phyloP scores from a whole-genome alignment of 1,140 invertebrate species.

The Tribolium castaneum region DNA sequence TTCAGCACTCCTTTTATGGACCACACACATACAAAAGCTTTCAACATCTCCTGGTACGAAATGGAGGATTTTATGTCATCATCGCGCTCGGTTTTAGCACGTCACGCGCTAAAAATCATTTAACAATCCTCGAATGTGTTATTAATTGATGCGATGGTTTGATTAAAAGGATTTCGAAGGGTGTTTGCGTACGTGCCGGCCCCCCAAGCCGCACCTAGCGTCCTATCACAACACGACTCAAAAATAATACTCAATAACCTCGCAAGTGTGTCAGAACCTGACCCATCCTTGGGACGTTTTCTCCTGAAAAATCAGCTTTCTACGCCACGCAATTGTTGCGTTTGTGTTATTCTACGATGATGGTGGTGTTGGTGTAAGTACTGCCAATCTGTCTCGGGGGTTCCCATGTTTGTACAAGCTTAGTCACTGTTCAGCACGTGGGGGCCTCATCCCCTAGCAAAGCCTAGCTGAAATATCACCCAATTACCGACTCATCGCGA shows the following conservation, averaged over 20 bases:
- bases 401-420: constrained; percentile 43
- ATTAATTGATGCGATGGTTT: constrained; percentile 16
- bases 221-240: constrained; percentile 22
- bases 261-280: constrained; percentile 19
- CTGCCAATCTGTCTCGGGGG: constrained; percentile 30
- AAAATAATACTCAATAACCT: constrained; percentile 20
- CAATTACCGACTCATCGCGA: constrained; percentile 50
- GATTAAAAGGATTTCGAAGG: constrained; percentile 8
- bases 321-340: background rate
- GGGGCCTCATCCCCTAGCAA: constrained; percentile 36
- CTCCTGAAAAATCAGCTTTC: background rate
- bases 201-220: constrained; percentile 9
- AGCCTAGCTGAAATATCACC: constrained; percentile 45
- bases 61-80: constrained; percentile 20
- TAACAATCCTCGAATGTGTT: background rate
- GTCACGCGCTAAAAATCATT: background rate
- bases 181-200: constrained; percentile 16
- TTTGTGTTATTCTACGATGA: constrained; percentile 13
- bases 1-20: constrained; percentile 41
- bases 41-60: constrained; percentile 27
- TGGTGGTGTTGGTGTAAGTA: constrained; percentile 33
- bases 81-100: constrained; percentile 14
- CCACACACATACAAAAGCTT: constrained; percentile 38
- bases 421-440: constrained; percentile 45
- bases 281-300: constrained; percentile 2